Evolutionary conservation across 2,797 vertebrate species (phyloP), one percentile per base, ranked within the genome.

Genomic region (Caiman crocodilus): DNA sequence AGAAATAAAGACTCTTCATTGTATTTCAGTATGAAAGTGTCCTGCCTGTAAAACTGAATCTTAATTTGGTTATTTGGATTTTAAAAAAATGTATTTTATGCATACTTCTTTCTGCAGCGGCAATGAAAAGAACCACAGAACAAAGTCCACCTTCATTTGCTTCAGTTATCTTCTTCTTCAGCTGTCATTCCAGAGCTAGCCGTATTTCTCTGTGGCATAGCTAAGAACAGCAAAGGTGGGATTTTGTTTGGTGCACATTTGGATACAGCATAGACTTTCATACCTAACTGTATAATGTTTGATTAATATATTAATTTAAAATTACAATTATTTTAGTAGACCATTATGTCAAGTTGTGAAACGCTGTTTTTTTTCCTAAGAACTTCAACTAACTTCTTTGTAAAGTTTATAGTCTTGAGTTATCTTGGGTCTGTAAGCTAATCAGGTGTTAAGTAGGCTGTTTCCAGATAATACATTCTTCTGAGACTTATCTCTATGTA

Each of bases 1-100:
- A 0, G 1, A 42, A 42, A 75, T 2, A 6, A 56, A 35, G 35
- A 0, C 2, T 9, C 20, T 18, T 55, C 58, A 42, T 32, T 0
- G 3, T 11, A 12, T 2, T 9, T 7, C 7, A 4, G 69, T 56
- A 1, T 14, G 25, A 3, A 0, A 0, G 64, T 16, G 21, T 2
- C 25, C 13, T 4, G 42, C 77, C 23, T 15, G 50, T 56, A 18
- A 50, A 50, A 13, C 65, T 63, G 58, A 14, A 85, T 67, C 1
- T 50, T 50, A 50, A 50, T 50, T 50, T 50, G 42, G 42, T 50
- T 50, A 50, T 50, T 50, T 50, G 42, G 42, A 50, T 50, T 50
- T 3, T 10, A 11, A 11, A 9, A 50, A 50, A 50, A 50, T 50
- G 9, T 50, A 50, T 50, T 50, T 9, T 50, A 50, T 32, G 28